These are phyloP conservation scores for Schizopygopsis malacanthus DNA, from an alignment of 2,797 vertebrate species.

Conservation along the genomic window DNA sequence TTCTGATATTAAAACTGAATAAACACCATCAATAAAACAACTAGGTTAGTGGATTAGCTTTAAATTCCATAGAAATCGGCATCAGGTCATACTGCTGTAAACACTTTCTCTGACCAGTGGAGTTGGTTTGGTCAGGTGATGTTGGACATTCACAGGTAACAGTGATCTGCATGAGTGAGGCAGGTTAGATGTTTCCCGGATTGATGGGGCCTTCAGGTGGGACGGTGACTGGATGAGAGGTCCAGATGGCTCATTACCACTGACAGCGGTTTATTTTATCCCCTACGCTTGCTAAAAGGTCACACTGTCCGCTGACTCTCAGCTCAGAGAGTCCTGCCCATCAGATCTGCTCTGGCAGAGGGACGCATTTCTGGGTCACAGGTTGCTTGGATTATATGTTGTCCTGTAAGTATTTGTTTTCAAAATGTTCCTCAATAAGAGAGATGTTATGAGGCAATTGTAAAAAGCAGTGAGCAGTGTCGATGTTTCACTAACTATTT, in stretches of 20 bases:
- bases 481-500: not conserved
- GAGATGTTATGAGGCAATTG: not conserved
- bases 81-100: not conserved
- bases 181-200: slow-evolving; percentile 47
- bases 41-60: not conserved
- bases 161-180: not conserved
- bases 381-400: not conserved
- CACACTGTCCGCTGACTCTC: slow-evolving; percentile 47
- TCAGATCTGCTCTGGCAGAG: slow-evolving; percentile 34
- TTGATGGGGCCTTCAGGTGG: slow-evolving; percentile 59
- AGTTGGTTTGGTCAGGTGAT: not conserved
- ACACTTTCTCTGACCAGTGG: not conserved
- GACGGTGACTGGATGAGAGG: slow-evolving; percentile 44
- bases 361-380: not conserved
- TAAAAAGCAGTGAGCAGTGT: not conserved
- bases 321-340: slow-evolving; percentile 15
- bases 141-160: not conserved
- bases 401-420: not conserved
- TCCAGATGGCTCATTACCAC: slow-evolving; percentile 67
- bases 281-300: slow-evolving; percentile 58
- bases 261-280: slow-evolving; percentile 63
- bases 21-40: not conserved
- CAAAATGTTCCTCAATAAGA: not conserved
- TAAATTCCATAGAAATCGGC: not conserved
- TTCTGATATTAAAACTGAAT: not conserved